Conservation (phyloP, 2,888 invertebrate genomes). For the Leptinotarsa tumamoca region DNA sequence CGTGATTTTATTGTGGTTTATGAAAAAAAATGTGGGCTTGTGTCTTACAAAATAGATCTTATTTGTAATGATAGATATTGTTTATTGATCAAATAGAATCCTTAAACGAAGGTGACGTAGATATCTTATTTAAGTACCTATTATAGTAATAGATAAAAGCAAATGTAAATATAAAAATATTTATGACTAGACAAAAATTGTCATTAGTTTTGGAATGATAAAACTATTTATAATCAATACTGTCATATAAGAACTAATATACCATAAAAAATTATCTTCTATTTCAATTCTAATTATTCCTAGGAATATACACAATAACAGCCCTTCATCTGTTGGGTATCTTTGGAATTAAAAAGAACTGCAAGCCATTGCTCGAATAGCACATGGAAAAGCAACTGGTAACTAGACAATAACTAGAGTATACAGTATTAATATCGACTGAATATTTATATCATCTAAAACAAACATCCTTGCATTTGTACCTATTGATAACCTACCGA, state of each 20-base stretch:
- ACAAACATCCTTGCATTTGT: too few relatives aligned
- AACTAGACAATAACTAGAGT: too few relatives aligned
- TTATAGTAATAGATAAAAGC: slow-evolving; percentile 18
- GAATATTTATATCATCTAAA: too few relatives aligned
- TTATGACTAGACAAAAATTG: not conserved
- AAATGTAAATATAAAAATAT: slow-evolving; percentile 16
- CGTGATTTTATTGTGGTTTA: too few relatives aligned
- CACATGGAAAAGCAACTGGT: not conserved
- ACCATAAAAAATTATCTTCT: not conserved
- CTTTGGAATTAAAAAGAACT: slow-evolving; percentile 1
- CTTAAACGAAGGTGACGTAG: too few relatives aligned
- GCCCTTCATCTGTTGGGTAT: slow-evolving; percentile 3
- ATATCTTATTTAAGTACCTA: slow-evolving; percentile 32
- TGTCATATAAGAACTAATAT: slow-evolving; percentile 14
- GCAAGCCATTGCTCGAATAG: not conserved
- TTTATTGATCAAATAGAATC: too few relatives aligned
- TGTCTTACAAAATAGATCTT: too few relatives aligned
- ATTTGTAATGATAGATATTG: too few relatives aligned
- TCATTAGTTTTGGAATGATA: slow-evolving; percentile 34
- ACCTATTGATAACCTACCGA: too few relatives aligned
- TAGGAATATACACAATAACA: slow-evolving; percentile 13
- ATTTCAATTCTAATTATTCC: not conserved
- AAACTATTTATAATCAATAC: slow-evolving; percentile 13
- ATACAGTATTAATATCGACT: too few relatives aligned
- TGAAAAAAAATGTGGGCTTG: too few relatives aligned